Evolutionary conservation across 2,888 invertebrate genomes (phyloP).

Genomic region (Acanthopleura granulata): DNA sequence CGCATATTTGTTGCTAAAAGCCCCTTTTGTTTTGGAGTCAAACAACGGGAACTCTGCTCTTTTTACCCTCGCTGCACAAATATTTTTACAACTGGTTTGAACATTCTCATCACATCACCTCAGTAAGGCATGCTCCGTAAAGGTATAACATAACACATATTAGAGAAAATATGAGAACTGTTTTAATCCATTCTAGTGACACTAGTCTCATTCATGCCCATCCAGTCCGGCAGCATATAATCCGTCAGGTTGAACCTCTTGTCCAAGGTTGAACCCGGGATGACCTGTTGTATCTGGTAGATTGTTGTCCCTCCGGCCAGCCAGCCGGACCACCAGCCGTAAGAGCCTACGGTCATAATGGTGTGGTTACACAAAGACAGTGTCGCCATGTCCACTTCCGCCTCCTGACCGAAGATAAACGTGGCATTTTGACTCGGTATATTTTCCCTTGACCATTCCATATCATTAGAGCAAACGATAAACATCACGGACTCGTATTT

Average conservation of each 20-base stretch:
- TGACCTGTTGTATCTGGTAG: constrained; percentile 24
- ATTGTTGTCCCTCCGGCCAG: constrained; percentile 49
- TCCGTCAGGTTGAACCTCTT: background rate
- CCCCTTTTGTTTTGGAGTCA: no score
- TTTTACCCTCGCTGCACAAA: no score
- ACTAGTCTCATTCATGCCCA: background rate
- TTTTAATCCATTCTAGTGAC: no score
- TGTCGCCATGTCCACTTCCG: constrained; percentile 40
- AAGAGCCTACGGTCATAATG: constrained; percentile 65
- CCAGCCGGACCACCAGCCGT: constrained; percentile 63
- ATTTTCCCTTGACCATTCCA: constrained; percentile 37
- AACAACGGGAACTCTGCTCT: background rate
- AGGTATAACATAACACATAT: no score
- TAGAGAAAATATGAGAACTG: no score
- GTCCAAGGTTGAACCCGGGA: background rate
- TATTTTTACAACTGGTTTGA: no score
- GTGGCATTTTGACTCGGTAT: constrained; percentile 17
- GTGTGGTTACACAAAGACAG: constrained; percentile 66
- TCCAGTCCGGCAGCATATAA: background rate
- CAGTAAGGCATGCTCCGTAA: no score
- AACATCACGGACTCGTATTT: constrained; percentile 35
- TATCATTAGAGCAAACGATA: constrained; percentile 43
- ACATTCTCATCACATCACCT: no score
- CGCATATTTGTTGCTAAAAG: no score
- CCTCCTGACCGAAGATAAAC: constrained; percentile 27